phyloP scores from a whole-genome alignment of 2,888 invertebrate genomes.

The Lithophane socia region DNA sequence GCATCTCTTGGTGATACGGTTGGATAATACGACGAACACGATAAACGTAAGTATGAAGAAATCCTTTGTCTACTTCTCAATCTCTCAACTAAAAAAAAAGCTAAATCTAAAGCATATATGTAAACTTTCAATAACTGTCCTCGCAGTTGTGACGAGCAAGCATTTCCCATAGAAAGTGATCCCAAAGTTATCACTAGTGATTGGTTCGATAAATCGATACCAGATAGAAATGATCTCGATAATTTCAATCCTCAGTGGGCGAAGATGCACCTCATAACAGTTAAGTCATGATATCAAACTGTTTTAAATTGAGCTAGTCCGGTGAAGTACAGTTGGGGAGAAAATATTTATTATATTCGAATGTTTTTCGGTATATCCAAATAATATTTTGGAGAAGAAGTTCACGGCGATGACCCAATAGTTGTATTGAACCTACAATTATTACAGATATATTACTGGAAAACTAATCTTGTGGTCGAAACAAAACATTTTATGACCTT shows the following conservation, averaged over 20 bases:
- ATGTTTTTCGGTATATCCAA: no score
- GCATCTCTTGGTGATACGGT: background rate
- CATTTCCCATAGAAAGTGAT: slow-evolving; percentile 20
- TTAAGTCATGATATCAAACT: slow-evolving; percentile 64
- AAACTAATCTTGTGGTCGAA: background rate
- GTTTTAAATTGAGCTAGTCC: slow-evolving; percentile 58
- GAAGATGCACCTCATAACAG: slow-evolving; percentile 51
- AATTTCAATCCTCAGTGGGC: slow-evolving; percentile 36
- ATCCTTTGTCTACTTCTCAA: background rate
- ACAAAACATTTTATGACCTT: background rate
- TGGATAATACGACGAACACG: background rate
- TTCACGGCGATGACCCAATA: background rate
- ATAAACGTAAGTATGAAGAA: background rate
- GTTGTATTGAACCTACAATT: background rate
- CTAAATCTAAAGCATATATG: background rate
- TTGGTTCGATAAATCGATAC: slow-evolving; percentile 29
- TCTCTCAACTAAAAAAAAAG: background rate
- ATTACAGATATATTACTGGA: background rate
- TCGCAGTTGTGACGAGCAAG: background rate
- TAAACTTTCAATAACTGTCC: no score
- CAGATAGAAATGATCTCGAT: slow-evolving; percentile 27
- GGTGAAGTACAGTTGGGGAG: slow-evolving; percentile 56
- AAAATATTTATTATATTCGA: slow-evolving; percentile 48
- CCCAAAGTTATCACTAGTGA: background rate
- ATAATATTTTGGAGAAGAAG: background rate